Evolutionary conservation across 2,113 vertebrate species (phyloP).

Genomic region (Erythrolamprus reginae): DNA sequence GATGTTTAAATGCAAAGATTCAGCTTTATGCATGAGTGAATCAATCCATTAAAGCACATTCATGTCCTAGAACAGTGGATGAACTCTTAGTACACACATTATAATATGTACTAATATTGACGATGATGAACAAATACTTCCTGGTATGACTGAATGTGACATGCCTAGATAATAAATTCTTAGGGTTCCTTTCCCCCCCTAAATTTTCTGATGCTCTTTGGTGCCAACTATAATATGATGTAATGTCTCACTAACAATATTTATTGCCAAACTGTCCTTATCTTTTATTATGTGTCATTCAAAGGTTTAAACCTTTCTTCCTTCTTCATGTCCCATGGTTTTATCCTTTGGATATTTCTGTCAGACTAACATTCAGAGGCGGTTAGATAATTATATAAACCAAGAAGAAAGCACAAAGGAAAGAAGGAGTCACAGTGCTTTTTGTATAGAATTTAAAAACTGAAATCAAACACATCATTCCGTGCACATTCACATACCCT

Average conservation of each 20-base stretch:
- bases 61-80: background rate
- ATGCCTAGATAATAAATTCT: background rate
- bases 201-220: background rate
- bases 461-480: background rate
- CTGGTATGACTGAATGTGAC: background rate
- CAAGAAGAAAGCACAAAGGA: background rate
- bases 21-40: background rate
- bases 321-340: too few species aligned
- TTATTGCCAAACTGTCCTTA: background rate
- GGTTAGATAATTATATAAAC: background rate
- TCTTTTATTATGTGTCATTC: background rate
- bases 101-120: background rate
- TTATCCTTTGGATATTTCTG: background rate
- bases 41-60: background rate
- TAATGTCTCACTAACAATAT: background rate
- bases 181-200: background rate
- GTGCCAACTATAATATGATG: background rate
- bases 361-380: background rate
- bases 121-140: background rate
- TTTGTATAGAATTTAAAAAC: background rate
- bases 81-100: background rate
- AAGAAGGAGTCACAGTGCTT: background rate
- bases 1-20: background rate
- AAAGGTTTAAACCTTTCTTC: background rate
- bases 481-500: rapidly evolving